phyloP scores from a whole-genome alignment of 2,797 vertebrate species.

The Cossypha polioptera region DNA sequence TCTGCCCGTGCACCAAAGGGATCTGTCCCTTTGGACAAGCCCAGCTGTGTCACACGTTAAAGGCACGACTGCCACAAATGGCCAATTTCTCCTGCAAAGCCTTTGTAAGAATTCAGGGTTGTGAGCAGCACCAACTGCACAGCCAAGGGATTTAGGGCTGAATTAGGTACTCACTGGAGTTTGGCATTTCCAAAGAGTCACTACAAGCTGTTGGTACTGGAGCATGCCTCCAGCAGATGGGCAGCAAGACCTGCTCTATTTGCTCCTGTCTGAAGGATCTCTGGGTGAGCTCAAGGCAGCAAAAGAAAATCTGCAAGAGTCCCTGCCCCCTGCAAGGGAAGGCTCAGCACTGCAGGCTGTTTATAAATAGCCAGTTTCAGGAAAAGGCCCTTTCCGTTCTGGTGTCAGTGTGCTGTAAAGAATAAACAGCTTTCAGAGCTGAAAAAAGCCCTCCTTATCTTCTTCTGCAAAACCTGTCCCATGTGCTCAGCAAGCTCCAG shows the following conservation, averaged over 20 bases:
- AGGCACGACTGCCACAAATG: neutral
- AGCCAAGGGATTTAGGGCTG: neutral
- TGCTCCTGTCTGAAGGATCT: neutral
- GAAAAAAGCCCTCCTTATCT: neutral
- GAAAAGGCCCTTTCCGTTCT: conserved; percentile 67
- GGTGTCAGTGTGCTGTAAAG: conserved; percentile 11
- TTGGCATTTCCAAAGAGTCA: neutral
- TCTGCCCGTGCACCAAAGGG: fast-evolving
- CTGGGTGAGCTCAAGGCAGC: neutral
- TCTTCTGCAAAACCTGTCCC: neutral
- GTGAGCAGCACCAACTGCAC: neutral
- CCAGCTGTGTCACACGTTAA: neutral
- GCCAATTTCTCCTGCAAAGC: neutral
- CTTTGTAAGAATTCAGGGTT: neutral
- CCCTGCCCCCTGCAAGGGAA: neutral
- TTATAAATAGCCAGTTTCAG: conserved; percentile 67
- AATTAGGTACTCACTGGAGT: neutral
- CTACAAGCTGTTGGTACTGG: neutral
- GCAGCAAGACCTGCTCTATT: neutral
- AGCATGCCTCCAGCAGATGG: neutral
- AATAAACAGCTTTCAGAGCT: conserved; percentile 46
- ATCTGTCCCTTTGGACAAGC: neutral
- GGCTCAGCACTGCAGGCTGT: neutral
- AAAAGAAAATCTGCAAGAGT: neutral
- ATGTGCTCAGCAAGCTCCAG: neutral